Conservation (phyloP, 1,140 invertebrate species). For the Drosophila punjabiensis region DNA sequence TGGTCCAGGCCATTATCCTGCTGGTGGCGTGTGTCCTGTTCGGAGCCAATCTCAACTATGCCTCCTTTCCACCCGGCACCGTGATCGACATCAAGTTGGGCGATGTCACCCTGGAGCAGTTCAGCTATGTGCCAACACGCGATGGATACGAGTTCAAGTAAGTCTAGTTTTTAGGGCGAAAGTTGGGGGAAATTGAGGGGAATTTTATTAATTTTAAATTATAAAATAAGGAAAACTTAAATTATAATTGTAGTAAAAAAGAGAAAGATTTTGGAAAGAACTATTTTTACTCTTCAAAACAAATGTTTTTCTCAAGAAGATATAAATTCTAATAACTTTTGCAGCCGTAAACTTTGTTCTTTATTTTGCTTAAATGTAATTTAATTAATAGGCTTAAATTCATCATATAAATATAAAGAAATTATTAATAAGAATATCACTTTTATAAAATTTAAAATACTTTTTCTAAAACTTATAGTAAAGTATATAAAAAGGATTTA, state of each 20-base stretch:
- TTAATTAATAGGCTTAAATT: too few species aligned
- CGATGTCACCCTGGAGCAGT: slow-evolving; percentile 73
- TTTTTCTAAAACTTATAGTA: background rate
- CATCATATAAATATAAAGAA: too few species aligned
- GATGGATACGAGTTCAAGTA: slow-evolving; percentile 76
- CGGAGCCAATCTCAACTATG: slow-evolving; percentile 27
- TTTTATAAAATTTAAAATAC: too few species aligned
- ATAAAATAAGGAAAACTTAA: background rate
- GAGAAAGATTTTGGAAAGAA: too few species aligned
- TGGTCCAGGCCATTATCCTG: slow-evolving; percentile 35
- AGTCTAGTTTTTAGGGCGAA: slow-evolving; percentile 5
- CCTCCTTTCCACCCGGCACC: slow-evolving; percentile 61
- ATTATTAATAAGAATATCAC: too few species aligned
- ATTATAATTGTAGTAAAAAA: background rate
- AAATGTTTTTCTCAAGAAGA: too few species aligned
- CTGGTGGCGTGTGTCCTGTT: slow-evolving; percentile 33
- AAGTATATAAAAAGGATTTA: background rate
- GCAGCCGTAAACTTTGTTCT: too few species aligned
- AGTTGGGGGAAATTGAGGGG: background rate
- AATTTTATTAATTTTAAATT: background rate
- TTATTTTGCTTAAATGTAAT: too few species aligned
- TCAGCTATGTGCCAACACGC: slow-evolving; percentile 71
- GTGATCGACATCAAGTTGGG: slow-evolving; percentile 76
- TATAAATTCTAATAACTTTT: too few species aligned
- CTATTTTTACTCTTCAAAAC: too few species aligned